Evolutionary conservation across 2,888 invertebrate genomes (phyloP).

Genomic region (Microdon myrmicae): DNA sequence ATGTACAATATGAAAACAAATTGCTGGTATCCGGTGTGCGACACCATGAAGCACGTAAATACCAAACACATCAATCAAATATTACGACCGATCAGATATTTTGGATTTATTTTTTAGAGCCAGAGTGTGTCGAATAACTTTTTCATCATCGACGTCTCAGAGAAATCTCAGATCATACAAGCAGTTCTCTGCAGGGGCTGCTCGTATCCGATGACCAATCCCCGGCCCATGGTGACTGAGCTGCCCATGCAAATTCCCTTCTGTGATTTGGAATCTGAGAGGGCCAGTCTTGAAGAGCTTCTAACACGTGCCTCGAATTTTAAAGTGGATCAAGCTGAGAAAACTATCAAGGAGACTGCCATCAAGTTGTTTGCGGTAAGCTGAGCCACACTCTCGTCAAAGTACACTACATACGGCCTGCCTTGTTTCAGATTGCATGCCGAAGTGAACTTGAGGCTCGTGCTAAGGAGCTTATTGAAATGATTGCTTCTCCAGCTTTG

Average conservation of each 20-base stretch:
- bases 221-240: conserved; percentile 84
- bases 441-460: conserved; percentile 85
- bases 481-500: conserved; percentile 80
- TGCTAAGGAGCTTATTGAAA: conserved; percentile 86
- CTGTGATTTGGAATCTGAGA: conserved; percentile 82
- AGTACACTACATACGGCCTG: conserved; percentile 1
- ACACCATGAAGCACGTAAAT: conserved; percentile 77
- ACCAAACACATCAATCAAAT: no score
- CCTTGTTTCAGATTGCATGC: conserved; percentile 77
- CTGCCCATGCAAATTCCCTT: conserved; percentile 80
- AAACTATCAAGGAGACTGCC: conserved; percentile 79
- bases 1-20: conserved; percentile 76
- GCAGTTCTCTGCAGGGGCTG: conserved; percentile 90
- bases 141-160: conserved; percentile 82
- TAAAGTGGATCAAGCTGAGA: conserved; percentile 73
- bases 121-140: conserved; percentile 79
- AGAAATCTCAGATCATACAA: conserved; percentile 79
- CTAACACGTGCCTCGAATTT: conserved; percentile 75
- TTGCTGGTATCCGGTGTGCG: conserved; percentile 84
- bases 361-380: conserved; percentile 90
- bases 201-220: conserved; percentile 86
- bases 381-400: conserved; percentile 51
- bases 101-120: conserved; percentile 62
- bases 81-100: conserved; percentile 3
- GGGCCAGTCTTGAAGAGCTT: conserved; percentile 82